Evolutionary conservation across 2,888 invertebrate genomes (phyloP), one percentile per base, ranked within the genome.

Genomic region (Dryobota labecula): DNA sequence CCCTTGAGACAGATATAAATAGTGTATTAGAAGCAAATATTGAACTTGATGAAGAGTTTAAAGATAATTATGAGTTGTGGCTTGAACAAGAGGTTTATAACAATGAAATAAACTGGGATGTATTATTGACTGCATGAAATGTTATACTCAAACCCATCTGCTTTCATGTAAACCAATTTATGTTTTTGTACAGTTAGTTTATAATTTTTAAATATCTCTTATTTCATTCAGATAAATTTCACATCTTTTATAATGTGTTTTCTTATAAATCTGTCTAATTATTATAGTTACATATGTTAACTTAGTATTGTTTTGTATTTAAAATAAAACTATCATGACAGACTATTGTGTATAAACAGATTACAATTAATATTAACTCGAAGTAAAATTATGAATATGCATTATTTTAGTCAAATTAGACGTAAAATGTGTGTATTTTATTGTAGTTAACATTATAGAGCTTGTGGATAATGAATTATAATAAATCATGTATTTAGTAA

Each of bases 61-160:
- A 98, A 93, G 97, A 97, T 74, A 98, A 99, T 90, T 99, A 99
- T 93, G 98, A 99, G 90, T 92, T 98, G 27, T 99, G 99, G 99
- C 96, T 99, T 71, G 98, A 99, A 86, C 98, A 99, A 91, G 99
- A 99, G 96, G 99, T 99, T 33, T 99, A 98, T 93, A 98, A 98
- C 90, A 98, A 98, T 89, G 97, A 97, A 89, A 97, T 98, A 82
- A 97, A 98, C 92, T 98, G 98, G 98, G 98, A 98, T 91, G 96
- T 94, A 75, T 87, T 95, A 76, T 84, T 94, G 70, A 88, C 92
- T 77, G 87, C 92, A 84, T 94, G 85, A 93, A 88, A 83, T 80
- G 65, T 70, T 81, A 70, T 67, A 73, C 68, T 81, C 67, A 57
- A 69, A 72, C 66, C 15, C 36, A 71, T 69, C 57, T 61, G 41